These are phyloP conservation scores for Columbina picui DNA, from an alignment of 2,113 vertebrate genomes.

Conservation along the genomic window DNA sequence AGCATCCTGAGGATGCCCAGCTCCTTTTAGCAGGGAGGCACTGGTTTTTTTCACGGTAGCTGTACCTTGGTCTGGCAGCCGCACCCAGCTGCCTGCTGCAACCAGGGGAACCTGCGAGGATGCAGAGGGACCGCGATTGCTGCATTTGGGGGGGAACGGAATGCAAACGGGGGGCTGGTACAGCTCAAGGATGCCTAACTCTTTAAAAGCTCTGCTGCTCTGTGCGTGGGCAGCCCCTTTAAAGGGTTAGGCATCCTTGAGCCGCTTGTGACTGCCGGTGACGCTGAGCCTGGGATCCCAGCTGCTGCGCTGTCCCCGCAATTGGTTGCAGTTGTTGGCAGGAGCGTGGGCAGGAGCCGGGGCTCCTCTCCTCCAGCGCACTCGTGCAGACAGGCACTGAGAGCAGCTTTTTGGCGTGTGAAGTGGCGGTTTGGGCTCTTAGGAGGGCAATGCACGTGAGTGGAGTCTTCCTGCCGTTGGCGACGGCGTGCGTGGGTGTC, in stretches of 20 bases:
- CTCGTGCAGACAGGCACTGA: rapidly evolving
- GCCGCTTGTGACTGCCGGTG: not conserved
- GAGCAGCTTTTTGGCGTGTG: not conserved
- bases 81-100: not conserved
- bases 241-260: not conserved
- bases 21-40: not conserved
- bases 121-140: not conserved
- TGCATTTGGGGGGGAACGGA: not conserved
- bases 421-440: not conserved
- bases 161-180: not conserved
- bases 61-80: not conserved
- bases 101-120: not conserved
- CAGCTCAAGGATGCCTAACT: not conserved
- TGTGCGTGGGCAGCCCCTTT: not conserved
- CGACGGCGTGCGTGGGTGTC: not conserved
- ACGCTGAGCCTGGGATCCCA: rapidly evolving
- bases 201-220: not conserved
- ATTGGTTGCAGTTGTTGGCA: not conserved
- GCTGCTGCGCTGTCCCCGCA: not conserved
- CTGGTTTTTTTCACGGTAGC: not conserved
- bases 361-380: not conserved
- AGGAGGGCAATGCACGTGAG: rapidly evolving
- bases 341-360: not conserved
- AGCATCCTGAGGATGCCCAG: not conserved
- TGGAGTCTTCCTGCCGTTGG: not conserved